Evolutionary conservation across 2,888 invertebrate genomes (phyloP).

Genomic region (Villa cingulata): DNA sequence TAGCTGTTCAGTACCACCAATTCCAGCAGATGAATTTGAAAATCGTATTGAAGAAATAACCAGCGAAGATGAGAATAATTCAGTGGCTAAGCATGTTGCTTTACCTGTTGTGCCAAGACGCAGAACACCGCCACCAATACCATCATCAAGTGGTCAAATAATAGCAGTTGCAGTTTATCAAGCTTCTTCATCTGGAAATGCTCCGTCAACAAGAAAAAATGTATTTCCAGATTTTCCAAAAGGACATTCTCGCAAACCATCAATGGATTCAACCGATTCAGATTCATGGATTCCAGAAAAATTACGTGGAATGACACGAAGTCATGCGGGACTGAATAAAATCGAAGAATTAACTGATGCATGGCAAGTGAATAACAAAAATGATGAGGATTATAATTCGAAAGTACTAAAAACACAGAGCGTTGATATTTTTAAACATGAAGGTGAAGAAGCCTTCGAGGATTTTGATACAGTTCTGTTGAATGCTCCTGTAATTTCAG

Average conservation of each 20-base stretch:
- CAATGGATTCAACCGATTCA: slow-evolving; percentile 21
- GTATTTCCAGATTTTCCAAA: neutral
- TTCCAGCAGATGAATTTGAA: neutral
- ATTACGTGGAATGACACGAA: slow-evolving; percentile 8
- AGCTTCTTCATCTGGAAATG: too few species aligned
- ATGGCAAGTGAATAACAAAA: slow-evolving; percentile 17
- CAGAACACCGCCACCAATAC: neutral
- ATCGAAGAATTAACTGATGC: slow-evolving; percentile 18
- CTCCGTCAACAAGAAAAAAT: neutral
- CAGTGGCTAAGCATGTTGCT: neutral
- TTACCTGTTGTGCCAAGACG: too few species aligned
- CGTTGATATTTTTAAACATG: slow-evolving; percentile 29
- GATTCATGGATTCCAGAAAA: slow-evolving; percentile 23
- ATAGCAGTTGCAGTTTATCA: neutral
- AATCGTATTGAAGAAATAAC: neutral
- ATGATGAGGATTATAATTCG: slow-evolving; percentile 8
- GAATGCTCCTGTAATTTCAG: slow-evolving; percentile 25
- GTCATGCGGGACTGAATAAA: slow-evolving; percentile 15
- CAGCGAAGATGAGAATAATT: neutral
- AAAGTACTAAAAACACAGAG: slow-evolving; percentile 17
- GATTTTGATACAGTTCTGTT: slow-evolving; percentile 31
- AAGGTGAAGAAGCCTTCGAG: slow-evolving; percentile 22
- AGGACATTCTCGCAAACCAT: slow-evolving; percentile 18
- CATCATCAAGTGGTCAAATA: neutral
- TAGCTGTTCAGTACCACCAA: neutral